Evolutionary conservation across 2,797 vertebrate genomes (phyloP), one percentile per base, ranked within the genome.

Genomic region (Myripristis jacobus): DNA sequence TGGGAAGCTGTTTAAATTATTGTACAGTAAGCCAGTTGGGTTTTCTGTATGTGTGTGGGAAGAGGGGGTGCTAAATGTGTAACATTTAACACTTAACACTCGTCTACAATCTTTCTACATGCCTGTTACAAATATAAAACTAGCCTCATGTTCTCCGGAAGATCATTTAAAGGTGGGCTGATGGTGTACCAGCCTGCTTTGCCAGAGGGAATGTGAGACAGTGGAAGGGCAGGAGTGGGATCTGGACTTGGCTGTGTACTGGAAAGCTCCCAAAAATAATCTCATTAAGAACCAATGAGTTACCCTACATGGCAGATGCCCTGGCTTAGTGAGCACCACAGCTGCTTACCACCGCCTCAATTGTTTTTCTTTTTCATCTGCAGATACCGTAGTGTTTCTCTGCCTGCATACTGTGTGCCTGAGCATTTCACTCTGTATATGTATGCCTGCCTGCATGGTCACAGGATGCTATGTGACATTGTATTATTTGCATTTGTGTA

Each of bases 231-330:
- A 24, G 25, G 16, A 52, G 36, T 57, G 59, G 44, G 57, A 65
- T 70, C 71, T 76, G 21, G 60, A 77, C 61, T 55, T 66, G 27
- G 50, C 78, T 78, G 76, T 52, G 56, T 56, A 27, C 38, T 66
- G 7, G 13, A 60, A 50, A 73, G 50, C 34, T 59, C 19, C 2
- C 46, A 75, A 61, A 52, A 80, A 53, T 29, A 44, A 62, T 50
- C 50, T 61, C 31, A 80, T 70, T 67, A 79, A 70, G 55, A 57
- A n/a, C 18, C 54, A n/a, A 55, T 16, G 8, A 10, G 48, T 73
- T 69, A 36, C 29, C 65, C 16, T 64, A 22, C 54, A 54, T 59
- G 43, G 34, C 11, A 43, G 19, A 47, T 81, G 56, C 44, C 52
- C 58, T 24, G 44, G 44, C 55, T 81, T 68, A 53, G 43, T 50